Percentiles rank a stretch among this genome's conserved stretches.
Evolutionary conservation across 2,888 invertebrate species (phyloP).

Genomic region (Pegoplata infirma): DNA sequence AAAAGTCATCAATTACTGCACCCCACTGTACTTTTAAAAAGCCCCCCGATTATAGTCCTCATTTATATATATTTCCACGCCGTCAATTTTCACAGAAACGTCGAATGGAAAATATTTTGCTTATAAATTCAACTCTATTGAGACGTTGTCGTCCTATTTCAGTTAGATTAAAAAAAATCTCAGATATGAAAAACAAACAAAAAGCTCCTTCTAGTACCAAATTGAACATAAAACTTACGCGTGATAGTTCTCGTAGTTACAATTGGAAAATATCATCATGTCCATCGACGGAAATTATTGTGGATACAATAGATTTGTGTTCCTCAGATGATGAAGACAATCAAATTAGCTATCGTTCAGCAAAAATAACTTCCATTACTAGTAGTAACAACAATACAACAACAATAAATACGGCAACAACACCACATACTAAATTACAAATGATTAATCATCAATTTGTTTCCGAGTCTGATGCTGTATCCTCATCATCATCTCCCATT

Average conservation of each 20-base stretch:
- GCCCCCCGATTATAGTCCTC: constrained; percentile 71
- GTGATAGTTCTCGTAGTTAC: constrained; percentile 73
- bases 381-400: constrained; percentile 14
- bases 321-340: constrained; percentile 82
- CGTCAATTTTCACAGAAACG: constrained; percentile 74
- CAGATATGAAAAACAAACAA: constrained; percentile 68
- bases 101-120: constrained; percentile 74
- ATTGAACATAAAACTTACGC: constrained; percentile 75
- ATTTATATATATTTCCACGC: constrained; percentile 75
- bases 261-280: constrained; percentile 76
- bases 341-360: constrained; percentile 35
- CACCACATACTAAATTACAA: constrained; percentile 13
- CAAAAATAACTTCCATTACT: constrained; percentile 30
- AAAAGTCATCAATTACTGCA: constrained; percentile 67
- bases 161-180: constrained; percentile 75
- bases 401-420: constrained; percentile 11
- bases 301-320: constrained; percentile 83
- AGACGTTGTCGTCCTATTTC: constrained; percentile 77
- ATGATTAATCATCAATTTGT: constrained; percentile 15
- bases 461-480: background rate
- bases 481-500: constrained; percentile 3
- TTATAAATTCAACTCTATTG: constrained; percentile 75
- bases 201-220: constrained; percentile 66
- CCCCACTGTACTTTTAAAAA: constrained; percentile 75
- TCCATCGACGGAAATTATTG: constrained; percentile 75